A percentile compares a stretch with the other conserved stretches of the same genome.
These are phyloP conservation scores for Phrynosoma blainvillii DNA, from an alignment of 2,113 vertebrate genomes.

Conservation along the genomic window DNA sequence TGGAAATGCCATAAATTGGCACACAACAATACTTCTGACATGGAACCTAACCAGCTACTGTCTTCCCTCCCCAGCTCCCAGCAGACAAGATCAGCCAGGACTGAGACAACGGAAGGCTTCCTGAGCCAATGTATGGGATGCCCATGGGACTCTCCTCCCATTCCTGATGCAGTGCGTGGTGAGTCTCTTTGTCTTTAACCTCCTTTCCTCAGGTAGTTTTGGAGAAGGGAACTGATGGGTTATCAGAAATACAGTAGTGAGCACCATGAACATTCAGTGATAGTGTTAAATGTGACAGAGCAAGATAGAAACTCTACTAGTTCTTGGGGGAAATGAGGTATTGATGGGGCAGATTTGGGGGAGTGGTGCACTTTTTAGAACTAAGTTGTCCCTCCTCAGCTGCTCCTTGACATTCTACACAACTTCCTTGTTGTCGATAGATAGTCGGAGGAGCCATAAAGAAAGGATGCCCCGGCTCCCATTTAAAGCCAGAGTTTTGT, in stretches of 20 bases:
- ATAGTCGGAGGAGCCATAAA: not conserved
- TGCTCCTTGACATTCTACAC: not conserved
- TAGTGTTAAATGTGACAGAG: not conserved
- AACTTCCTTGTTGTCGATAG: not conserved
- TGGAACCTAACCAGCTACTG: not conserved
- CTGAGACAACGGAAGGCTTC: not conserved
- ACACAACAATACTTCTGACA: too few species aligned
- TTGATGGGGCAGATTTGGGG: not conserved
- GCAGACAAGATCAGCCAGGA: not conserved
- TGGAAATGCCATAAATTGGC: too few species aligned
- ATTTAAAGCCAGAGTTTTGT: not conserved
- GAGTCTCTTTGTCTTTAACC: not conserved
- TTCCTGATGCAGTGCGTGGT: conserved; percentile 50
- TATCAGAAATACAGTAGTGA: not conserved
- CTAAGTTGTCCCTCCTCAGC: not conserved
- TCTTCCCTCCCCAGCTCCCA: not conserved
- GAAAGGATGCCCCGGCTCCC: not conserved
- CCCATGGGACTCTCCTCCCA: conserved; percentile 24
- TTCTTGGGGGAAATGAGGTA: not conserved
- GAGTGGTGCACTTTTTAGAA: not conserved
- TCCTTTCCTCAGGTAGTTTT: not conserved
- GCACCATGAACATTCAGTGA: too few species aligned
- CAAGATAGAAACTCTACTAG: not conserved
- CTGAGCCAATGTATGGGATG: not conserved
- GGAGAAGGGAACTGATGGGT: not conserved